These are phyloP conservation scores for Halocaridina rubra DNA, from an alignment of 2,888 invertebrate species.

Conservation along the genomic window DNA sequence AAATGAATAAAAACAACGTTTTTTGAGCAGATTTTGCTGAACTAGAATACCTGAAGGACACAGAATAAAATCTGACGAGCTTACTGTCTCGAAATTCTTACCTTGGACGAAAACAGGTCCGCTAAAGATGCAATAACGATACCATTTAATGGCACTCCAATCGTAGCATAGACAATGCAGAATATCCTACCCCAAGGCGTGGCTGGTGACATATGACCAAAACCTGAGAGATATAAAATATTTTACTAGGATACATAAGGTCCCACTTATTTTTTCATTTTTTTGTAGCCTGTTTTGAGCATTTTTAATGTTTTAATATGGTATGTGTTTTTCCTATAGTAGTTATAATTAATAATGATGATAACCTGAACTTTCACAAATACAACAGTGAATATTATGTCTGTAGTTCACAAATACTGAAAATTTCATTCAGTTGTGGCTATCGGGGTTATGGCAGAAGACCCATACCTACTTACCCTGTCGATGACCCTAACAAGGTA, in stretches of 20 bases:
- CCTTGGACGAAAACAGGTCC: slow-evolving; percentile 78
- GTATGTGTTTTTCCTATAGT: not conserved
- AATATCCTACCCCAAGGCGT: slow-evolving; percentile 83
- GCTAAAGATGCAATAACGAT: slow-evolving; percentile 81
- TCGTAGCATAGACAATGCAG: slow-evolving; percentile 87
- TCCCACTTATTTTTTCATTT: not conserved
- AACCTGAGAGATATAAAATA: slow-evolving; percentile 74
- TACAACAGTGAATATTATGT: not conserved
- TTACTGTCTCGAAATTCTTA: slow-evolving; percentile 70
- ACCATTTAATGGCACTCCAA: slow-evolving; percentile 88
- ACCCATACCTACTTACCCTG: too few species aligned
- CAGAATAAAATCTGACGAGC: too few species aligned
- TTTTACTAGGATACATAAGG: not conserved
- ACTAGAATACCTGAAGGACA: too few species aligned
- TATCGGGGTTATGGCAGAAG: too few species aligned
- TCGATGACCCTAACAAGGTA: too few species aligned
- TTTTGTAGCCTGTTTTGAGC: not conserved
- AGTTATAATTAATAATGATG: not conserved
- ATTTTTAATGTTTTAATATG: not conserved
- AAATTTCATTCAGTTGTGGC: too few species aligned
- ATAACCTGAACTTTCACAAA: not conserved
- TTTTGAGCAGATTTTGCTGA: too few species aligned
- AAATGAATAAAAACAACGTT: too few species aligned
- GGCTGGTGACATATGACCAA: slow-evolving; percentile 89
- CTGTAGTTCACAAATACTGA: too few species aligned